phyloP scores from a whole-genome alignment of 2,797 vertebrate species.

The Chloroceryle inda region DNA sequence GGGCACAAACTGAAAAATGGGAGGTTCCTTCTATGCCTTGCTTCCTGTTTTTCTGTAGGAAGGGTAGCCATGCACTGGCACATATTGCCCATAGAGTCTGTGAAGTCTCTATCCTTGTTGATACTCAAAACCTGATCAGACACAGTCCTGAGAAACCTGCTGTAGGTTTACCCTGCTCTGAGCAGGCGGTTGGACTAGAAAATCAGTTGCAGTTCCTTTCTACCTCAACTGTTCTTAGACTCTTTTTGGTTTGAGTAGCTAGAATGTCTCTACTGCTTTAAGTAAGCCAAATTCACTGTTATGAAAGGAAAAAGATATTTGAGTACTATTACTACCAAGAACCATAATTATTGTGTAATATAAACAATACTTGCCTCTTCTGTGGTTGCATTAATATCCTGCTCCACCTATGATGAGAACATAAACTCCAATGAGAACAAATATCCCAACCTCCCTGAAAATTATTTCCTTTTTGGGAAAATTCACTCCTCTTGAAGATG shows the following conservation, averaged over 20 bases:
- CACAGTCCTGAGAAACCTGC: not conserved
- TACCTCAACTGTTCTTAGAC: not conserved
- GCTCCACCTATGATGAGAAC: fast-evolving
- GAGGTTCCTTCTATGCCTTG: not conserved
- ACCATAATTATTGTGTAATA: not conserved
- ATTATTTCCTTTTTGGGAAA: not conserved
- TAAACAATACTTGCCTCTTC: not conserved
- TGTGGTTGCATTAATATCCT: not conserved
- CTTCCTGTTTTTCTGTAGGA: not conserved
- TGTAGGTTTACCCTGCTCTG: not conserved
- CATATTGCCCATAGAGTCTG: not conserved
- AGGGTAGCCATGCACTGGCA: not conserved
- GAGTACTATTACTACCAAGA: not conserved
- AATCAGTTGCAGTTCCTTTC: not conserved
- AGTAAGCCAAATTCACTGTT: not conserved
- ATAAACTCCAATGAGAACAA: fast-evolving
- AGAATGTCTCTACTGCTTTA: not conserved
- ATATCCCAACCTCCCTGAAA: not conserved
- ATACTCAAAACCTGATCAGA: not conserved
- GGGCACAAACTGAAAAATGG: not conserved
- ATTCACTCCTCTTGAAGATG: not conserved
- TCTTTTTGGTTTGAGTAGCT: not conserved
- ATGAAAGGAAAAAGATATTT: not conserved
- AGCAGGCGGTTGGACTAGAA: not conserved
- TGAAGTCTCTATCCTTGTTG: not conserved